A percentile compares a stretch with the other conserved stretches of the same genome.
phyloP scores from a whole-genome alignment of 1,140 invertebrate genomes.

The Trichomalopsis sarcophagae region DNA sequence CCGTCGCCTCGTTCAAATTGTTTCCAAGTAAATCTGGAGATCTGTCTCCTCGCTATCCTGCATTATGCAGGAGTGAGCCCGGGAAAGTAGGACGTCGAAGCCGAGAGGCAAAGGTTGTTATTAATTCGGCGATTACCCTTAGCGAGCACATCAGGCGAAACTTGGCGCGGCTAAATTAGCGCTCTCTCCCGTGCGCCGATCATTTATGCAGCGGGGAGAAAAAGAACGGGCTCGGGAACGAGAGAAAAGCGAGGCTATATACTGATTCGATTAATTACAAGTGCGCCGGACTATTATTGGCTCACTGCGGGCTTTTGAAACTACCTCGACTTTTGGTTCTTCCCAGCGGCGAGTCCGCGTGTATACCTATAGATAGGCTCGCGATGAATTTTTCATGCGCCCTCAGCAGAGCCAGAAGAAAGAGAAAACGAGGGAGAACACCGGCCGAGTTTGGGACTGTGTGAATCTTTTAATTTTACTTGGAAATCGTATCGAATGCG shows the following conservation, averaged over 20 bases:
- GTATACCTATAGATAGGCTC: neutral
- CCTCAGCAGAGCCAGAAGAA: neutral
- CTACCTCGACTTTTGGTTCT: neutral
- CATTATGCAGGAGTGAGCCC: neutral
- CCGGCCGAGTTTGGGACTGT: neutral
- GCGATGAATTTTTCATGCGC: constrained; percentile 24
- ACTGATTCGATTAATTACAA: constrained; percentile 19
- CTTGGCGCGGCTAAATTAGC: neutral
- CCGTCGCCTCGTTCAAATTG: neutral
- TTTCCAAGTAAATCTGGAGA: constrained; percentile 15
- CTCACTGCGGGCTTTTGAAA: neutral
- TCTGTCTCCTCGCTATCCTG: neutral
- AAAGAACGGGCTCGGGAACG: neutral
- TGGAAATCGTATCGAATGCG: neutral
- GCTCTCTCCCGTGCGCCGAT: neutral
- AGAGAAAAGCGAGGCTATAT: neutral
- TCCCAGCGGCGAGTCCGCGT: neutral
- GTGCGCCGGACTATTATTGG: neutral
- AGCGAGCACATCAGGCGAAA: neutral
- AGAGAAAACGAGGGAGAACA: neutral
- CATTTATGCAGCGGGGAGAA: constrained; percentile 7
- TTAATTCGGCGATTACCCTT: constrained; percentile 25
- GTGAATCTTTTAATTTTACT: constrained; percentile 29
- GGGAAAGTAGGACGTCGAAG: constrained; percentile 3
- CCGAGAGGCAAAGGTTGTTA: neutral